Base-by-base conservation (phyloP, 2,888 invertebrate genomes). In the Erpobdella octoculata region DNA sequence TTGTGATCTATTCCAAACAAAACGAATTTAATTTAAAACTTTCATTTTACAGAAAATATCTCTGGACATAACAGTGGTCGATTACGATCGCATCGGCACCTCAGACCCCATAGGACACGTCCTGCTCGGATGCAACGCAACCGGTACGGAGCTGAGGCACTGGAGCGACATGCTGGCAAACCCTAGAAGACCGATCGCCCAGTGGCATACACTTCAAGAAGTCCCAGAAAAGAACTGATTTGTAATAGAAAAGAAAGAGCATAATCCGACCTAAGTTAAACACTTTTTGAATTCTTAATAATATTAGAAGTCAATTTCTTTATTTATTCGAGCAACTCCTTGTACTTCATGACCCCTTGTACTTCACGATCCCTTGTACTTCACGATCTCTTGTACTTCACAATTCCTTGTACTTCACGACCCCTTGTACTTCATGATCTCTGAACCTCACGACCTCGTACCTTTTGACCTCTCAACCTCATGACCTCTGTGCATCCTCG, bases 131-230 rank as follows among this genome's bases (percentile, higher is more conserved):
- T 95, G 94, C 87, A 94, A 93, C 86, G 94, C 94, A 79, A 91
- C 91, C 93, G 98, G 98, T 77, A 96, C 97, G 41, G 98, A 98
- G 85, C 87, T 98, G 76, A 91, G 97, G 79, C 98, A 98, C 86
- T 98, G 98, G 98, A 96, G 96, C 77, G 98, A 98, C 85, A 98
- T 98, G 98, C 86, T 98, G 85, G 97, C 98, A 80, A 95, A 95
- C 79, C 98, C 98, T 61, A 89, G 98, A 81, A 90, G 98, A 84
- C 98, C 98, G 74, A 98, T 98, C 80, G 97, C 97, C 79, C 97
- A 98, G 85, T 98, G 98, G 98, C 98, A 98, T 84, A 96, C 97
- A 77, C 89, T 98, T 78, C 95, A 95, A 86, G 96, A 82, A 74
- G 96, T 85, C 91, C 96, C 79, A 92, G 97, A 84, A 94, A 97